A percentile compares a stretch with the other conserved stretches of the same genome.
Evolutionary conservation across 2,113 vertebrate species (phyloP).

Genomic region (Apaloderma vittatum): DNA sequence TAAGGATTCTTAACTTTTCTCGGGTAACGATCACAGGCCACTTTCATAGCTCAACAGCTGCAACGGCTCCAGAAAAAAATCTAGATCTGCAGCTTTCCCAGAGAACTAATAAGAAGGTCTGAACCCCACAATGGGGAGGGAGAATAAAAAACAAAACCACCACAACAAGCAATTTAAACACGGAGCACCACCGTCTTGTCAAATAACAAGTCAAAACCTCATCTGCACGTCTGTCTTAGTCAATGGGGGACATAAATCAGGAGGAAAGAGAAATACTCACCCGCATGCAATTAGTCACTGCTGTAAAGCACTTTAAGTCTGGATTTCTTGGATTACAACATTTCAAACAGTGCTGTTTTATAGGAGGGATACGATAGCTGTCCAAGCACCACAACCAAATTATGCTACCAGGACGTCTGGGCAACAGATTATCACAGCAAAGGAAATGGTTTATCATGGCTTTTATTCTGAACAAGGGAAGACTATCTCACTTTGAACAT

Average conservation of each 20-base stretch:
- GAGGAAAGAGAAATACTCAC: constrained; percentile 1
- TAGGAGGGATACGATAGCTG: not conserved
- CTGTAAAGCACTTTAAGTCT: constrained; percentile 29
- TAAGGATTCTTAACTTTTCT: not conserved
- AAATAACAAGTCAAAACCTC: not conserved
- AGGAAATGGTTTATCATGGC: constrained; percentile 32
- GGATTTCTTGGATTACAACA: constrained; percentile 22
- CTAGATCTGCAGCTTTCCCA: not conserved
- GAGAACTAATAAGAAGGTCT: not conserved
- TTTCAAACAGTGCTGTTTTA: constrained; percentile 15
- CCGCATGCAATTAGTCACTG: constrained; percentile 23
- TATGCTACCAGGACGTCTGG: not conserved
- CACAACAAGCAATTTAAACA: not conserved
- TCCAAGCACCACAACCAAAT: constrained; percentile 31
- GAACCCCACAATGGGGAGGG: not conserved
- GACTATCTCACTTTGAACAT: constrained; percentile 26
- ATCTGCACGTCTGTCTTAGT: not conserved
- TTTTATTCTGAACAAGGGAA: constrained; percentile 39
- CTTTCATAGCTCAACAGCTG: not conserved
- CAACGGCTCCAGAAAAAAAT: not conserved
- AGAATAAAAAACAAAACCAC: not conserved
- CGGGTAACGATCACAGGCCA: not conserved
- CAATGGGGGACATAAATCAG: not conserved
- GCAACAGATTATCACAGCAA: constrained; percentile 42
- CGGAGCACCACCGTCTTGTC: not conserved